Conservation (phyloP, 1,140 invertebrate species). For the Drosophila obscura region DNA sequence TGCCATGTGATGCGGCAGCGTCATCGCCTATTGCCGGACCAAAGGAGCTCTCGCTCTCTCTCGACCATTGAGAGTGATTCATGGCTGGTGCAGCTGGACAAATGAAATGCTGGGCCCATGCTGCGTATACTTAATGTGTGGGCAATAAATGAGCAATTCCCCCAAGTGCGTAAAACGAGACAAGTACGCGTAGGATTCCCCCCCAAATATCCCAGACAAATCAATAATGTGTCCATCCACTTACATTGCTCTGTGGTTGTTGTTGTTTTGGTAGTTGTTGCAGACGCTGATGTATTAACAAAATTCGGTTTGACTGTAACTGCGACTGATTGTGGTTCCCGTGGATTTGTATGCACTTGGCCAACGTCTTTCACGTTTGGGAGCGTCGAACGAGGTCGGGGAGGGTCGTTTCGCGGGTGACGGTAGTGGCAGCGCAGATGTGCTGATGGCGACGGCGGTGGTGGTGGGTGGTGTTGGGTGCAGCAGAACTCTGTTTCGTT, state of each 20-base stretch:
- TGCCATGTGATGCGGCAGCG: constrained; percentile 64
- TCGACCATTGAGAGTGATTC: constrained; percentile 1
- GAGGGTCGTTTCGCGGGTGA: constrained; percentile 12
- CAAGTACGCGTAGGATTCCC: not conserved
- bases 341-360: constrained; percentile 59
- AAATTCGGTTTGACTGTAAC: constrained; percentile 35
- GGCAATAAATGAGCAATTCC: constrained; percentile 27
- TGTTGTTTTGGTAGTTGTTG: constrained; percentile 29
- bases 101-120: constrained; percentile 22
- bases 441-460: constrained; percentile 20
- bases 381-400: constrained; percentile 20
- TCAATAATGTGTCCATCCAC: constrained; percentile 67
- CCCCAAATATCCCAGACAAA: constrained; percentile 46
- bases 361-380: constrained; percentile 55
- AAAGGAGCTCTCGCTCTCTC: too few species aligned
- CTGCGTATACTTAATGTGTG: constrained; percentile 47
- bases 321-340: constrained; percentile 42
- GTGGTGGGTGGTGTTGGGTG: constrained; percentile 42
- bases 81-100: constrained; percentile 30
- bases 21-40: constrained; percentile 9
- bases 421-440: constrained; percentile 51
- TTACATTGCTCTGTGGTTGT: constrained; percentile 64
- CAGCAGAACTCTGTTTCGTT: constrained; percentile 74
- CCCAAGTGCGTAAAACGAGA: constrained; percentile 32
- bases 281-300: constrained; percentile 41